Conservation (phyloP, 23 tunicate species). For the Corella eumyota region DNA sequence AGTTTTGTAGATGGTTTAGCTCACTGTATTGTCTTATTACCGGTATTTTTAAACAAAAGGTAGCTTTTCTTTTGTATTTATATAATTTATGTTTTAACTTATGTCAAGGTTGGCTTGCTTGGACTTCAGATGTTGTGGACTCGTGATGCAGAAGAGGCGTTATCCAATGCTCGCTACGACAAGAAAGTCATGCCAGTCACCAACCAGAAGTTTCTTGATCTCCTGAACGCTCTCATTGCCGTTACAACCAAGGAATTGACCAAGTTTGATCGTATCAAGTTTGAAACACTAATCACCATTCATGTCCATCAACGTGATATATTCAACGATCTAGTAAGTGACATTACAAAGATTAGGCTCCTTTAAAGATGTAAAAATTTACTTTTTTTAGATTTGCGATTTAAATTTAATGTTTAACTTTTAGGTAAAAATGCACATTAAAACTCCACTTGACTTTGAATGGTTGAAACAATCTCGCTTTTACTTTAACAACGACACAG, state of each 20-base stretch:
- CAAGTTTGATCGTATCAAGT: constrained; percentile 94
- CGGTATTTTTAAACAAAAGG: too few relatives aligned
- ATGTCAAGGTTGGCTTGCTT: constrained; percentile 66
- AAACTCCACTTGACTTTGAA: constrained; percentile 88
- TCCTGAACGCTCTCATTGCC: constrained; percentile 71
- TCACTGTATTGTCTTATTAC: not conserved
- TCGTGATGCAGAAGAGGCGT: constrained; percentile 86
- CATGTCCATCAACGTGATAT: constrained; percentile 99
- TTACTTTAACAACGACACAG: constrained; percentile 90
- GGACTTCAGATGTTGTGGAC: constrained; percentile 98
- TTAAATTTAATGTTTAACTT: too few relatives aligned
- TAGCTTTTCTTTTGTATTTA: not conserved
- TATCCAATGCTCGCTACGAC: constrained; percentile 77
- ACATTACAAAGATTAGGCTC: not conserved
- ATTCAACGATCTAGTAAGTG: constrained; percentile 78
- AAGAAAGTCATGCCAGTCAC: constrained; percentile 91
- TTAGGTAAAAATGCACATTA: constrained; percentile 96
- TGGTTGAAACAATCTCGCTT: constrained; percentile 98
- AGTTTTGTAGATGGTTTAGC: not conserved
- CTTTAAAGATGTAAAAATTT: not conserved
- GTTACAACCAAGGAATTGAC: constrained; percentile 81
- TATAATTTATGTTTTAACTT: not conserved
- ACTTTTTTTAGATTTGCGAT: too few relatives aligned
- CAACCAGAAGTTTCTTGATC: constrained; percentile 83
- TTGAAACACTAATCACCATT: constrained; percentile 92